phyloP scores from a whole-genome alignment of 2,888 invertebrate species.

The Rotaria socialis region DNA sequence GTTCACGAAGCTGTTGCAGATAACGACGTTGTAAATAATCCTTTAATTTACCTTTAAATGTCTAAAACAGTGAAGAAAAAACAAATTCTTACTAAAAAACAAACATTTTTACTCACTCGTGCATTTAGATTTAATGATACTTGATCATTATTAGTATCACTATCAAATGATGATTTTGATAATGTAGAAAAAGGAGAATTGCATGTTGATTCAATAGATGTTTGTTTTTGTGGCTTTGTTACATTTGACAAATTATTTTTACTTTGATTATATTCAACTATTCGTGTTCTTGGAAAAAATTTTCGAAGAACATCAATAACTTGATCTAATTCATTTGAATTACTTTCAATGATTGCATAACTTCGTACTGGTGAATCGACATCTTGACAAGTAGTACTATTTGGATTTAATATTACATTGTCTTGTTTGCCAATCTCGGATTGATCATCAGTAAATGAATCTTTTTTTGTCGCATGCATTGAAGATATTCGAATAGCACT shows the following conservation, averaged over 20 bases:
- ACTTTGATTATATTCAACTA: neutral
- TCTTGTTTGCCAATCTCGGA: neutral
- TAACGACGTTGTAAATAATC: conserved; percentile 36
- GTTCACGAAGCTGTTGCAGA: neutral
- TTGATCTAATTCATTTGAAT: neutral
- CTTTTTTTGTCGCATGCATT: neutral
- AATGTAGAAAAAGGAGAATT: neutral
- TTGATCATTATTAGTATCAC: neutral
- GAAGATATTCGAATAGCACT: neutral
- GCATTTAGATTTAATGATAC: neutral
- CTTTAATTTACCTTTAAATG: conserved; percentile 15
- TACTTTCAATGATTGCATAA: neutral
- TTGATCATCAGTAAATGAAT: neutral
- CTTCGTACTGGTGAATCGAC: neutral
- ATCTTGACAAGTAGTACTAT: neutral
- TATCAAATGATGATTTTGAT: neutral
- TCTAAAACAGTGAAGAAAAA: neutral
- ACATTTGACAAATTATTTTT: neutral
- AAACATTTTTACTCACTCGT: neutral
- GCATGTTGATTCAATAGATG: neutral
- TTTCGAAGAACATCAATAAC: neutral
- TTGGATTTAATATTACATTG: neutral
- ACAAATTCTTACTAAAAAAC: neutral
- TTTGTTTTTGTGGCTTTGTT: neutral
- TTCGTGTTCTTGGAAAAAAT: conserved; percentile 6